Percentiles rank a stretch among this genome's conserved stretches.
Evolutionary conservation across 2,113 vertebrate genomes (phyloP).

Genomic region (Callithrix jacchus): DNA sequence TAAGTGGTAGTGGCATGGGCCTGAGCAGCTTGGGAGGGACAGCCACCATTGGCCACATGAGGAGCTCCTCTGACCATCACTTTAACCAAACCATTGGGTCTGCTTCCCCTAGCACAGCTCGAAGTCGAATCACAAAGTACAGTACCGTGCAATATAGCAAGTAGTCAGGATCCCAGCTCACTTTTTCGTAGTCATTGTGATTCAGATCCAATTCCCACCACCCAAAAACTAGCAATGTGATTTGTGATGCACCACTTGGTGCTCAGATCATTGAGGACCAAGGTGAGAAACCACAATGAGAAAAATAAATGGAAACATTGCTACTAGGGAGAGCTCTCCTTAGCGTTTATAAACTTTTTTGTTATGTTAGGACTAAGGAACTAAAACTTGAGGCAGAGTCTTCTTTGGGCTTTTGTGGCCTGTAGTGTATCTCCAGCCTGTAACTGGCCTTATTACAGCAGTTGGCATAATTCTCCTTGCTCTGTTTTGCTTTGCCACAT

Average conservation of each 20-base stretch:
- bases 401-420: background rate
- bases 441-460: background rate
- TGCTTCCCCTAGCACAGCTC: slow-evolving; percentile 81
- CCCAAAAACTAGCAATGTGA: slow-evolving; percentile 52
- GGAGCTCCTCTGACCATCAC: slow-evolving; percentile 72
- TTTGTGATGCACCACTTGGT: slow-evolving; percentile 62
- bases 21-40: slow-evolving; percentile 47
- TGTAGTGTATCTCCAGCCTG: background rate
- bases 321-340: slow-evolving; percentile 23
- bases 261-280: slow-evolving; percentile 48
- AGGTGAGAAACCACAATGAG: slow-evolving; percentile 22
- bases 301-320: slow-evolving; percentile 44
- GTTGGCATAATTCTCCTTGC: background rate
- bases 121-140: slow-evolving; percentile 86
- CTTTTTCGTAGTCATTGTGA: background rate
- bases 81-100: slow-evolving; percentile 73
- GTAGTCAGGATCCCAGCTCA: slow-evolving; percentile 55
- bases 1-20: slow-evolving; percentile 13
- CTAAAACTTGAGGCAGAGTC: background rate
- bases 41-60: slow-evolving; percentile 75
- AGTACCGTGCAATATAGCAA: slow-evolving; percentile 86
- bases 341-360: slow-evolving; percentile 34
- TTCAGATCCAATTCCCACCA: slow-evolving; percentile 44
- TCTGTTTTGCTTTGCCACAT: background rate
- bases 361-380: slow-evolving; percentile 48